Evolutionary conservation across 1,140 invertebrate genomes (phyloP).

Genomic region (Cheumatopsyche charites): DNA sequence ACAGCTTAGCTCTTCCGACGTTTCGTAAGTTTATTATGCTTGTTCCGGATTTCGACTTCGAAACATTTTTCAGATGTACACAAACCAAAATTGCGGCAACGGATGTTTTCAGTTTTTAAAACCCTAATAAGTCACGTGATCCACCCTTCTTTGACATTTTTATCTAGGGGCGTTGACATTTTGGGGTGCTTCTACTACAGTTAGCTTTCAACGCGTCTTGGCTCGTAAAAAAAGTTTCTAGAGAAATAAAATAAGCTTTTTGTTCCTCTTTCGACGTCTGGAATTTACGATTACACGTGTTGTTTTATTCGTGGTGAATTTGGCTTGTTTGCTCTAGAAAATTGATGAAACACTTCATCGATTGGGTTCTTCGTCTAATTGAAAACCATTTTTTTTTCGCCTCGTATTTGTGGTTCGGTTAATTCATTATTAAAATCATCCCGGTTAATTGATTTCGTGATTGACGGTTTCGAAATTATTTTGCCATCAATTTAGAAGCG

Average conservation of each 20-base stretch:
- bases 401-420: neutral
- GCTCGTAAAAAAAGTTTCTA: conserved; percentile 5
- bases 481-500: no score
- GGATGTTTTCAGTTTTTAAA: conserved; percentile 5
- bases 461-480: conserved; percentile 2
- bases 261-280: neutral
- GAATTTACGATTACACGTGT: conserved; percentile 10
- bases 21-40: neutral
- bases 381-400: neutral
- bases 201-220: conserved; percentile 1
- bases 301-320: neutral
- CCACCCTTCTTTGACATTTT: neutral
- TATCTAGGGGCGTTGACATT: conserved; percentile 25
- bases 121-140: conserved; percentile 22
- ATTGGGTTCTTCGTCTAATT: no score
- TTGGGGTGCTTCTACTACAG: neutral
- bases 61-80: neutral
- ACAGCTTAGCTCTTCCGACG: neutral
- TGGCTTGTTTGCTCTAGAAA: no score
- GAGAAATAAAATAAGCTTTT: conserved; percentile 16
- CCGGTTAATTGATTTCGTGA: conserved; percentile 6
- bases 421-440: conserved; percentile 2
- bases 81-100: neutral
- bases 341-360: no score
- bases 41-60: neutral